These are phyloP conservation scores for Tachina fera DNA, from an alignment of 2,888 invertebrate species.

Conservation along the genomic window DNA sequence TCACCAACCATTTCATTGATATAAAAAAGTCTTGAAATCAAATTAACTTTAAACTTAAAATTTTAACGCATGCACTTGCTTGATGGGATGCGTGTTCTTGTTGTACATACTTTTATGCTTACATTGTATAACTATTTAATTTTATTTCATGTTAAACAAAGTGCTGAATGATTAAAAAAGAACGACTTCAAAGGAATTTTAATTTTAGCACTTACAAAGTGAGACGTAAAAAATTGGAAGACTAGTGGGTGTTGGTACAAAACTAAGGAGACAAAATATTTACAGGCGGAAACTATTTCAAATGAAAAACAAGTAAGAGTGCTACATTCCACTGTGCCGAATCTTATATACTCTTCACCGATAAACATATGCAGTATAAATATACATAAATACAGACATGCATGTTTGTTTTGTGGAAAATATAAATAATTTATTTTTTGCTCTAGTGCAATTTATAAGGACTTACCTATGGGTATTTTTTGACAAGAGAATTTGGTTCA, in stretches of 20 bases:
- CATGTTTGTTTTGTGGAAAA: too few species aligned
- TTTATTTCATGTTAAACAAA: slow-evolving; percentile 46
- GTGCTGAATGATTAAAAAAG: slow-evolving; percentile 45
- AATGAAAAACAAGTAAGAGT: background rate
- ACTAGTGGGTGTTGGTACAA: slow-evolving; percentile 25
- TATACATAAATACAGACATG: too few species aligned
- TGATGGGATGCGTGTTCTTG: slow-evolving; percentile 47
- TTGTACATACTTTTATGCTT: background rate
- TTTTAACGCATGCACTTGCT: background rate
- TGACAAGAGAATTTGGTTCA: too few species aligned
- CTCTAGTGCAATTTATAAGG: too few species aligned
- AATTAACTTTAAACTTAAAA: slow-evolving; percentile 6
- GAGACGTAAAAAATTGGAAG: slow-evolving; percentile 10
- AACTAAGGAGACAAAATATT: background rate
- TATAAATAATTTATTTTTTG: too few species aligned
- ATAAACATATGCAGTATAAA: too few species aligned
- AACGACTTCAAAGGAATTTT: slow-evolving; percentile 29
- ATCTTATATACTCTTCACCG: too few species aligned
- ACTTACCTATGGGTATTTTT: too few species aligned
- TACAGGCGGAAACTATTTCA: background rate
- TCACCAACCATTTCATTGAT: too few species aligned
- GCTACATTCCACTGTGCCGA: too few species aligned
- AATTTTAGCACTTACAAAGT: slow-evolving; percentile 49
- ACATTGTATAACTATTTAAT: slow-evolving; percentile 50
- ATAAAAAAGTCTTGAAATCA: too few species aligned